These are phyloP conservation scores for Torymus auratus DNA, from an alignment of 2,888 invertebrate genomes.

Conservation along the genomic window DNA sequence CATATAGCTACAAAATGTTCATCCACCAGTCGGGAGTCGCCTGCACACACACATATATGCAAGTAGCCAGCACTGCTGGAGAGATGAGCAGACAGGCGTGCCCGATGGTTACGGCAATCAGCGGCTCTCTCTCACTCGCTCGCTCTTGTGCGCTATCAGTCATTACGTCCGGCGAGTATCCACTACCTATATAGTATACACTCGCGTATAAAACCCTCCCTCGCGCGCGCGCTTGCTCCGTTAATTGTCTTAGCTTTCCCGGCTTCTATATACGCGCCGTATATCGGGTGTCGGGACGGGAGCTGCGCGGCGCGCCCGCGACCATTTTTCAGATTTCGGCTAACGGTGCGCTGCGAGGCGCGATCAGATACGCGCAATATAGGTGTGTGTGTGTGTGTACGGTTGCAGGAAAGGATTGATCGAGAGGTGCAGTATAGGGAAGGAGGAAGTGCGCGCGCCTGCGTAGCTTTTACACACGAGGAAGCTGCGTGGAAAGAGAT, in stretches of 20 bases:
- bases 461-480: slow-evolving; percentile 6
- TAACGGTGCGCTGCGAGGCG: slow-evolving; percentile 12
- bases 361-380: slow-evolving; percentile 14
- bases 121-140: slow-evolving; percentile 1
- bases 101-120: slow-evolving; percentile 29
- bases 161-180: slow-evolving; percentile 13
- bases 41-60: background rate
- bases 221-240: background rate
- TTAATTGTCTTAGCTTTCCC: slow-evolving; percentile 28
- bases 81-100: slow-evolving; percentile 1
- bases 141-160: slow-evolving; percentile 18
- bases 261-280: too few relatives aligned
- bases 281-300: too few relatives aligned
- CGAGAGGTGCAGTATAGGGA: background rate
- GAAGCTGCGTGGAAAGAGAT: slow-evolving; percentile 17
- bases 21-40: too few relatives aligned
- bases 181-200: background rate
- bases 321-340: slow-evolving; percentile 39
- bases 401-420: slow-evolving; percentile 21
- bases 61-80: background rate
- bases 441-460: slow-evolving; percentile 27
- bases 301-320: slow-evolving; percentile 10
- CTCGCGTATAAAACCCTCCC: slow-evolving; percentile 17
- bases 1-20: too few relatives aligned
- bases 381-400: background rate